These are phyloP conservation scores for Plecturocebus donacophilus DNA, from an alignment of 2,113 vertebrate species.

Conservation along the genomic window DNA sequence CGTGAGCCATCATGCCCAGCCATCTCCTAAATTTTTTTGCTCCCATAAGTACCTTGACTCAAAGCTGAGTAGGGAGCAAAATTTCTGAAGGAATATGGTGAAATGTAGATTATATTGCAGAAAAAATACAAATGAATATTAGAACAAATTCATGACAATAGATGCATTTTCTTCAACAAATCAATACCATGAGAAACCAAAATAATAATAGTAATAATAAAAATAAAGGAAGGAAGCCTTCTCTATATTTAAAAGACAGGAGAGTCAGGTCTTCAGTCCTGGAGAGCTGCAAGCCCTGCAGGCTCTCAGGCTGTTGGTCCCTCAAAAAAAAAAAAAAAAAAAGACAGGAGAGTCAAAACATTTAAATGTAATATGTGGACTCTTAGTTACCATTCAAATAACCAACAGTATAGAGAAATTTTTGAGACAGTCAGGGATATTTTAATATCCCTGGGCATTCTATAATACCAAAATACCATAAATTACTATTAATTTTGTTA, in stretches of 20 bases:
- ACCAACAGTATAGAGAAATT: background rate
- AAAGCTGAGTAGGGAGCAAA: background rate
- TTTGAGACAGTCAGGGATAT: background rate
- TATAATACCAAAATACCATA: background rate
- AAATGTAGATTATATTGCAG: background rate
- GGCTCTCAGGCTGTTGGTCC: no score
- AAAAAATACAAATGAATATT: constrained; percentile 1
- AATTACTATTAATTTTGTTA: constrained; percentile 7
- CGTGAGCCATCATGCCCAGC: no score
- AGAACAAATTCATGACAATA: background rate
- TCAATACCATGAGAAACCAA: background rate
- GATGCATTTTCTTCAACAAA: background rate
- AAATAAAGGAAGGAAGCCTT: background rate
- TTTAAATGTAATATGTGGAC: background rate
- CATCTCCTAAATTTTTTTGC: background rate
- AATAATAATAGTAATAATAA: background rate
- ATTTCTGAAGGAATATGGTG: background rate
- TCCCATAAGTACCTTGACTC: background rate
- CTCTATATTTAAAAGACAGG: background rate
- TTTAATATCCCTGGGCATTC: background rate
- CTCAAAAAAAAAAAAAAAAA: background rate
- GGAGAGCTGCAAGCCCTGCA: no score
- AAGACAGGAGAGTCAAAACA: background rate
- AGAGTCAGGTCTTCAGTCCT: background rate
- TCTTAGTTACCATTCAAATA: background rate